Percentiles rank a stretch among this genome's conserved stretches.
phyloP scores from a whole-genome alignment of 2,113 vertebrate genomes.

The Macquaria australasica region DNA sequence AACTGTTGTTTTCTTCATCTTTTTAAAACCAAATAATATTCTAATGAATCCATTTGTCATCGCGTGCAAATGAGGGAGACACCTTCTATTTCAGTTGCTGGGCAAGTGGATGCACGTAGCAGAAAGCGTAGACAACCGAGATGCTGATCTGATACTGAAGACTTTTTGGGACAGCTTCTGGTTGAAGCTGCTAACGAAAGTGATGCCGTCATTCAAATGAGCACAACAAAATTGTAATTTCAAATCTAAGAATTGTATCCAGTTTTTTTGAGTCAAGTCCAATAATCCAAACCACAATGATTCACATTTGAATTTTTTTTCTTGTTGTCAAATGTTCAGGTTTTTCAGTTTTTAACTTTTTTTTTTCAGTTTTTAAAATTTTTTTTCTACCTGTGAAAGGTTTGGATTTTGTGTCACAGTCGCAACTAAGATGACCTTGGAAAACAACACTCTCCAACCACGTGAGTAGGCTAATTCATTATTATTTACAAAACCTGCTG shows the following conservation, averaged over 20 bases:
- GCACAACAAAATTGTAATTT: not conserved
- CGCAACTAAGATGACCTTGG: not conserved
- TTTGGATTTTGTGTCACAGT: not conserved
- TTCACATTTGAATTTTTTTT: not conserved
- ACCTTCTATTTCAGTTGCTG: slow-evolving; percentile 54
- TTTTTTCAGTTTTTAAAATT: not conserved
- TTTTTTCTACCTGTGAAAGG: not conserved
- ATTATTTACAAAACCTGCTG: not conserved
- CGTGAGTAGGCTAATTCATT: not conserved
- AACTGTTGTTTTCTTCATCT: not conserved
- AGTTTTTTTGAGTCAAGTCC: too few species aligned
- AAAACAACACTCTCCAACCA: not conserved
- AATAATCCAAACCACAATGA: not conserved
- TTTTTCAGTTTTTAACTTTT: not conserved
- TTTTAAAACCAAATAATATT: not conserved
- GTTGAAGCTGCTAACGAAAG: not conserved
- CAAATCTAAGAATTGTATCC: not conserved
- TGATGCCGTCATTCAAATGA: not conserved
- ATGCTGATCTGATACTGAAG: rapidly evolving
- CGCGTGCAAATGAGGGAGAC: not conserved
- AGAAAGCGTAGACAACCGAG: not conserved
- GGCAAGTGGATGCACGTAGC: slow-evolving; percentile 58
- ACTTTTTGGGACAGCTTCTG: not conserved
- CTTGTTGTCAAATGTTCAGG: not conserved
- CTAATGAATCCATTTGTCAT: not conserved